A percentile compares a stretch with the other conserved stretches of the same genome.
Evolutionary conservation across 2,797 vertebrate genomes (phyloP).

Genomic region (Sebastes diaconus): DNA sequence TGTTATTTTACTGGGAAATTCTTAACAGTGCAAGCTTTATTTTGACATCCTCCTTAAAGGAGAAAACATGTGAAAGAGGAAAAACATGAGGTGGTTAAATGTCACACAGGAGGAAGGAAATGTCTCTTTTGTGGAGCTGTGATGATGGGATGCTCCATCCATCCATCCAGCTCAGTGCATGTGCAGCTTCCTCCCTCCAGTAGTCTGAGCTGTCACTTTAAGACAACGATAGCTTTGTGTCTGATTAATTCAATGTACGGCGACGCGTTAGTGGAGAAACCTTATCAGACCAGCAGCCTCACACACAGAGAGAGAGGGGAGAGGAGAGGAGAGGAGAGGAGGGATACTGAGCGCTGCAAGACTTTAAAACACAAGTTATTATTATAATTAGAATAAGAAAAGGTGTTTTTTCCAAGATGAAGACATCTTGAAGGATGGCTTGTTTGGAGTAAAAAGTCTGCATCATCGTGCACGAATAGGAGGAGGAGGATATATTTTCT

Average conservation of each 20-base stretch:
- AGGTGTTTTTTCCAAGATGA: conserved; percentile 44
- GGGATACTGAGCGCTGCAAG: background rate
- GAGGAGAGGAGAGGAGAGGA: conserved; percentile 1
- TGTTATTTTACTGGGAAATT: no score
- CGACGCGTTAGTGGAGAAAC: conserved; percentile 74
- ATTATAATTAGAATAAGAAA: background rate
- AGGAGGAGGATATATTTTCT: background rate
- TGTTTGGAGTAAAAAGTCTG: conserved; percentile 57
- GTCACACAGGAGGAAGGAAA: background rate
- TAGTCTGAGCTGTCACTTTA: conserved; percentile 81
- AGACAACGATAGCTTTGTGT: conserved; percentile 71
- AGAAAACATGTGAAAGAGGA: background rate
- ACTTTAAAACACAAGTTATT: conserved; percentile 9
- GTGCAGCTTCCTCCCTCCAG: background rate
- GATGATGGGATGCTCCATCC: conserved; percentile 36
- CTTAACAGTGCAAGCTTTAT: no score
- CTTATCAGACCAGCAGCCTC: conserved; percentile 61
- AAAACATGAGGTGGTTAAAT: conserved; percentile 8
- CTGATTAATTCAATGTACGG: conserved; percentile 82
- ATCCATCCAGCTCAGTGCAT: background rate
- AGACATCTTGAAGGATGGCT: conserved; percentile 67
- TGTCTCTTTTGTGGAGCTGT: conserved; percentile 9
- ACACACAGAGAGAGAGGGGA: background rate
- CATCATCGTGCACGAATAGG: conserved; percentile 40
- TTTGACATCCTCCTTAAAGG: no score